These are phyloP conservation scores for Oncorhynchus tshawytscha DNA, from an alignment of 2,113 vertebrate genomes.

Conservation along the genomic window DNA sequence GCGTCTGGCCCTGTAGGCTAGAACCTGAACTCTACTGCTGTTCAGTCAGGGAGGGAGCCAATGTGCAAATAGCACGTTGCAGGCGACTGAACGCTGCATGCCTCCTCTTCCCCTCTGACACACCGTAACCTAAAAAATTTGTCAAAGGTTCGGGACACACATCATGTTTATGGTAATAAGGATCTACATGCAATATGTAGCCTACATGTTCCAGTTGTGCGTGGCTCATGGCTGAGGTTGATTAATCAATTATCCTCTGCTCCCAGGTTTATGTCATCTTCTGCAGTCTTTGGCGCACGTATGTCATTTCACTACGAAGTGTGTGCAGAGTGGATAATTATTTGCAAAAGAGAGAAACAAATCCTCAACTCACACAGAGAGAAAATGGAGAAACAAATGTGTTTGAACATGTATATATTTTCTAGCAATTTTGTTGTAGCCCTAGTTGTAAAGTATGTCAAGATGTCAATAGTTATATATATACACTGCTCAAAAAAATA, in stretches of 20 bases:
- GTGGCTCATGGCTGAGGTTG: background rate
- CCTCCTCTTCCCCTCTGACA: background rate
- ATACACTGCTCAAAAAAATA: too few relatives aligned
- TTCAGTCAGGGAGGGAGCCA: slow-evolving; percentile 9
- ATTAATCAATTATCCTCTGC: slow-evolving; percentile 39
- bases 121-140: slow-evolving; percentile 19
- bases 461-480: too few relatives aligned
- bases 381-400: background rate
- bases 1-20: background rate
- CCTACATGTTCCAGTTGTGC: background rate
- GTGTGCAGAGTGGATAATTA: background rate
- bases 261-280: slow-evolving; percentile 32
- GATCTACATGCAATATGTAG: too few relatives aligned
- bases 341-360: background rate
- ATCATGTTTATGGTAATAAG: slow-evolving; percentile 40
- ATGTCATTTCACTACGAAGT: background rate
- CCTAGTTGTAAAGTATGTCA: too few relatives aligned
- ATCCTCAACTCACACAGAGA: background rate
- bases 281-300: slow-evolving; percentile 1
- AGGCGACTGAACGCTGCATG: too few relatives aligned
- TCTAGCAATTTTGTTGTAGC: too few relatives aligned
- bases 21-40: background rate
- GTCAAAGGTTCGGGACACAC: slow-evolving; percentile 39
- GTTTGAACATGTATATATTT: too few relatives aligned
- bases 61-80: slow-evolving; percentile 30